Evolutionary conservation across 2,888 invertebrate genomes (phyloP), one percentile per base, ranked within the genome.

Genomic region (Acanthosoma haemorrhoidale): DNA sequence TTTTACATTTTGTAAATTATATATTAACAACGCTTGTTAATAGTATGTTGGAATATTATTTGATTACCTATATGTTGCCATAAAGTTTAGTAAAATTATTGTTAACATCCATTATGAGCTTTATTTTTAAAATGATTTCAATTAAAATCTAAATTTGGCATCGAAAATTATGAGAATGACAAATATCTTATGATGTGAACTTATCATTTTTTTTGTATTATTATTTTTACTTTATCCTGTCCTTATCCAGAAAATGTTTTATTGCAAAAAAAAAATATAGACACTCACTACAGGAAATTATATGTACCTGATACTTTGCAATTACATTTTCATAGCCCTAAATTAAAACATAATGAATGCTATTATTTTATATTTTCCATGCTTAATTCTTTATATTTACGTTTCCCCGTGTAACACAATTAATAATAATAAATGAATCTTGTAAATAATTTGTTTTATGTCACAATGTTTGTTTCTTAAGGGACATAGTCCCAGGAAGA

Each of bases 11-110:
- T 51, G 51, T 51, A 51, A 51, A 51, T 51, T 51, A 51, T 51
- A 25, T 51, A 51, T 51, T 51, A 51, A 51, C 51, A 51, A 51
- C 21, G 51, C 51, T 51, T 51, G 51, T 51, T 51, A 51, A 51
- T 51, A 51, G 51, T 51, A 51, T 51, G 51, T 51, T 51, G 51
- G 51, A 51, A 51, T 51, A 51, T 51, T 51, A 51, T 51, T 51
- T 51, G 51, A 51, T 51, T 51, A 51, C 51, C 51, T 51, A 25
- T 51, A 51, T 51, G 51, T 51, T 51, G 51, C 51, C 51, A 51
- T 51, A 51, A 51, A 51, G 51, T 51, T 51, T 51, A 51, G 51
- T 51, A 51, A 51, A 51, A 25, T 51, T 60, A 59, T 59, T 16
- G 36, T 60, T 60, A 60, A 51, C 18, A 25, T 25, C 25, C 18